Evolutionary conservation across 2,113 vertebrate species (phyloP).

Genomic region (Aleadryas rufinucha): DNA sequence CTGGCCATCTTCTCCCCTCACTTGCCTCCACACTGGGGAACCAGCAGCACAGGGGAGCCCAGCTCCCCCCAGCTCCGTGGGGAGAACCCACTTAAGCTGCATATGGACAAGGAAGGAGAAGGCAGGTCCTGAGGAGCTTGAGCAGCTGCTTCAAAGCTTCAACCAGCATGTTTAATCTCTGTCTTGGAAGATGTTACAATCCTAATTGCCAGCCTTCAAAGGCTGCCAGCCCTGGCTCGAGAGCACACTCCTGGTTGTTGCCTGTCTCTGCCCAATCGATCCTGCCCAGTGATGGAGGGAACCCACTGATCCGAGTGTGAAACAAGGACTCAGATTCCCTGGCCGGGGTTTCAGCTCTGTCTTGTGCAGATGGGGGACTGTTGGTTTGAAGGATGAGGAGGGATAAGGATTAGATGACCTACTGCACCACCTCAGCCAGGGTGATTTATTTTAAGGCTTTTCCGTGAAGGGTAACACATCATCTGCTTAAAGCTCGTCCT

Average conservation of each 20-base stretch:
- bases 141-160: background rate
- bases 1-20: background rate
- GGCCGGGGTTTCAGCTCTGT: background rate
- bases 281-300: background rate
- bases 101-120: background rate
- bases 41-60: background rate
- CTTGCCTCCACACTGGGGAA: fast-evolving
- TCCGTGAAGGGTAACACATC: background rate
- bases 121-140: background rate
- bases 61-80: background rate
- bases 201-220: background rate
- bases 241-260: background rate
- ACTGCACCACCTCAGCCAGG: background rate
- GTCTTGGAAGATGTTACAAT: background rate
- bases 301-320: background rate
- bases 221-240: background rate
- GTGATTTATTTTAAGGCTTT: background rate
- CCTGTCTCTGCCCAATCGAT: background rate
- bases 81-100: background rate
- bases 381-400: background rate
- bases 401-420: background rate
- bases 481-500: background rate
- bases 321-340: background rate
- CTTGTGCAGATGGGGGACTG: background rate
- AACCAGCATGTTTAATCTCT: background rate